Conservation (phyloP, 2,113 vertebrate genomes). For the Syrrhaptes paradoxus region DNA sequence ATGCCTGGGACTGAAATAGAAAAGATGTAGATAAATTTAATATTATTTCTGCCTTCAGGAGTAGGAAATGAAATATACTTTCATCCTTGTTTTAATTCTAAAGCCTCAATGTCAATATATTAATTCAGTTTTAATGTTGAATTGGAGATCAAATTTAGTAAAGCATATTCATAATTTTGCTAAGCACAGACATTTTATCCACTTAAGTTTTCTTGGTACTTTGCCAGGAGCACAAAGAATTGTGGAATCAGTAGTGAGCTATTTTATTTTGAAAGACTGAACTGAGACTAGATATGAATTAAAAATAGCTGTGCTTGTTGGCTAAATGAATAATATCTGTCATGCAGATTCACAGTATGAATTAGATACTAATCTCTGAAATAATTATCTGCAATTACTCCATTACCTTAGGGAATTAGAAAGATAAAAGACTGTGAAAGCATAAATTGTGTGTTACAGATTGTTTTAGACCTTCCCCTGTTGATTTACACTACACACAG, state of each 20-base stretch:
- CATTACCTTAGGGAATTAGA: conserved; percentile 29
- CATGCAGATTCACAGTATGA: conserved; percentile 9
- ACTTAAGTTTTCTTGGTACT: neutral
- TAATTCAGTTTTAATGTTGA: neutral
- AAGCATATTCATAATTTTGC: neutral
- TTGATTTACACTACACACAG: conserved; percentile 22
- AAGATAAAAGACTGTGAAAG: conserved; percentile 28
- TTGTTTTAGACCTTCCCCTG: neutral
- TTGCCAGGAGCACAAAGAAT: neutral
- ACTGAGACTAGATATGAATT: neutral
- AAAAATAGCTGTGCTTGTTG: neutral
- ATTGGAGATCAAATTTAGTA: neutral
- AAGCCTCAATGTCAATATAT: neutral
- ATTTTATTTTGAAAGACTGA: conserved; percentile 34
- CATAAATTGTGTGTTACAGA: conserved; percentile 19
- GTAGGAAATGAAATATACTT: neutral
- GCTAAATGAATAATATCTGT: conserved; percentile 19
- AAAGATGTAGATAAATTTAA: neutral
- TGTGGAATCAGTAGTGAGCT: neutral
- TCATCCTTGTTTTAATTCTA: neutral
- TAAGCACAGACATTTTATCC: neutral
- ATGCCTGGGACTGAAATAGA: neutral
- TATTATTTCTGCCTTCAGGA: neutral
- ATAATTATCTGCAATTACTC: conserved; percentile 50
- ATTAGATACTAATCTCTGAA: conserved; percentile 45